Evolutionary conservation across 53 echinoderm and acorn worm species (phyloP).

Genomic region (Crossaster papposus): DNA sequence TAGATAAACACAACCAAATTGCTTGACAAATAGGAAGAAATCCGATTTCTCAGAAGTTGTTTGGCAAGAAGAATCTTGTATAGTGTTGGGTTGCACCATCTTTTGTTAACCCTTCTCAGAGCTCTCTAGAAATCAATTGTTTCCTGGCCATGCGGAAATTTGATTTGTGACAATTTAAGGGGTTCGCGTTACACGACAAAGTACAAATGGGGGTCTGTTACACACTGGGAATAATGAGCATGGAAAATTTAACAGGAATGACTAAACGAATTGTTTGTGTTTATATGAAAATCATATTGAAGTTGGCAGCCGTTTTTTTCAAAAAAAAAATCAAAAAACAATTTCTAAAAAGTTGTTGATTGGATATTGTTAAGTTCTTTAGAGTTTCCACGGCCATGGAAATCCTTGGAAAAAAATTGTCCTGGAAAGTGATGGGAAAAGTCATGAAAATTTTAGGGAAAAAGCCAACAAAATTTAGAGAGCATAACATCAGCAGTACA

Average conservation of each 20-base stretch:
- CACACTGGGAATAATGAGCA: neutral
- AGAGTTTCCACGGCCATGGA: too few species aligned
- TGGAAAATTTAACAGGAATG: neutral
- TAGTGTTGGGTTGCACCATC: neutral
- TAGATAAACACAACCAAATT: neutral
- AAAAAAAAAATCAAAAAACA: too few species aligned
- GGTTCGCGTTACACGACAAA: neutral
- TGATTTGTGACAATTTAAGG: neutral
- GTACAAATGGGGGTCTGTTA: neutral
- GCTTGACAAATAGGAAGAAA: neutral
- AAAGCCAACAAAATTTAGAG: too few species aligned
- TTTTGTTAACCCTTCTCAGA: neutral
- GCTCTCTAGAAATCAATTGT: neutral
- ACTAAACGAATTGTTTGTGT: too few species aligned
- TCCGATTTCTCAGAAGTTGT: neutral
- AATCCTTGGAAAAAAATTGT: too few species aligned
- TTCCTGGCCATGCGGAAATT: constrained; percentile 1
- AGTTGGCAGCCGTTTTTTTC: too few species aligned
- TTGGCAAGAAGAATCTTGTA: neutral
- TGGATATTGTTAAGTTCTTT: too few species aligned
- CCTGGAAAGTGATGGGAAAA: too few species aligned
- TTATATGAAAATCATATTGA: too few species aligned
- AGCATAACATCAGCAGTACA: too few species aligned
- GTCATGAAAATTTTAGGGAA: too few species aligned
- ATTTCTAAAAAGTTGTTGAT: too few species aligned